A percentile compares a stretch with the other conserved stretches of the same genome.
Conservation (phyloP, 2,888 invertebrate species). For the Willowsia nigromaculata region DNA sequence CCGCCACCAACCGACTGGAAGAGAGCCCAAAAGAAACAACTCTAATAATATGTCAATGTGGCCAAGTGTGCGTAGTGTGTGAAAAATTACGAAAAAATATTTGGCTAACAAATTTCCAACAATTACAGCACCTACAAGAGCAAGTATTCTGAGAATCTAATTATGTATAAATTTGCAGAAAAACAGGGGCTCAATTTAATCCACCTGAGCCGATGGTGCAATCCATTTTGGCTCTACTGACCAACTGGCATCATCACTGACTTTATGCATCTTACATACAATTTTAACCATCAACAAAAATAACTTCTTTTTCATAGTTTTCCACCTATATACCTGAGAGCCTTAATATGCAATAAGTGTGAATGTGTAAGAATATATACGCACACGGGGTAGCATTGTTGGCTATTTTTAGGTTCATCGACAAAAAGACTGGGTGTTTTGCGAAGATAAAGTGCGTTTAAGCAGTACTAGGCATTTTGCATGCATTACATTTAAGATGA, state of each 20-base stretch:
- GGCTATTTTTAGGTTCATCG: conserved; percentile 11
- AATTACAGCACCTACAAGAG: neutral
- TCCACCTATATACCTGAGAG: too few relatives aligned
- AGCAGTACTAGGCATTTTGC: neutral
- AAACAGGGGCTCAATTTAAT: neutral
- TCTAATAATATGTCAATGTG: neutral
- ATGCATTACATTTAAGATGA: neutral
- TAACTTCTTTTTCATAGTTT: neutral
- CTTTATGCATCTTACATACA: neutral
- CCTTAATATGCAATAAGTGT: too few relatives aligned
- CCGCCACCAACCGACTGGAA: neutral
- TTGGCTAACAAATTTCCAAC: neutral
- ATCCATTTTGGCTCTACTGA: neutral
- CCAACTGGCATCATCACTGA: conserved; percentile 17
- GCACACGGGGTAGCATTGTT: neutral
- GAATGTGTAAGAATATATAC: too few relatives aligned
- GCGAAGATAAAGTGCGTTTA: neutral
- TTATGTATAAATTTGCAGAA: neutral
- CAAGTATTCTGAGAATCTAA: neutral
- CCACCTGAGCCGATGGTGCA: neutral
- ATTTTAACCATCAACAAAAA: neutral
- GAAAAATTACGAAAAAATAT: neutral
- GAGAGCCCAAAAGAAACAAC: neutral
- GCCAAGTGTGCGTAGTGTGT: neutral
- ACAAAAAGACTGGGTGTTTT: neutral